phyloP scores from a whole-genome alignment of 2,888 invertebrate genomes.

The Drosophila neonasuta region DNA sequence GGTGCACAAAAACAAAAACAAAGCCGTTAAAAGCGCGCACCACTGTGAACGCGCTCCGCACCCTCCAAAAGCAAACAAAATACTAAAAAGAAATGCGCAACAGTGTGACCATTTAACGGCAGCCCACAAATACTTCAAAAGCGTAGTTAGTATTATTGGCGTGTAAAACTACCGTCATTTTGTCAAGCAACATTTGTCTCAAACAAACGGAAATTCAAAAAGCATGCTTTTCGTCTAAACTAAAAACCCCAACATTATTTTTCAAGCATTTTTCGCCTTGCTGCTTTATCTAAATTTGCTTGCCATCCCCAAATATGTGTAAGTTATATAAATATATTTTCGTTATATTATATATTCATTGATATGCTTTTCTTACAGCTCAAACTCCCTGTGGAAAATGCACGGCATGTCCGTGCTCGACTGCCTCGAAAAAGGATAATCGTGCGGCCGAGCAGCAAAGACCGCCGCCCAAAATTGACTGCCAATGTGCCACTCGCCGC shows the following conservation, averaged over 20 bases:
- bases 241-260: conserved; percentile 5
- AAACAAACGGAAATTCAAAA: neutral
- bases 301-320: conserved; percentile 40
- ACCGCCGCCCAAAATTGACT: conserved; percentile 34
- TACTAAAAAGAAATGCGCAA: conserved; percentile 22
- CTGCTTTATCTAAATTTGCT: conserved; percentile 13
- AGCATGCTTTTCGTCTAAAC: neutral
- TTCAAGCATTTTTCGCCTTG: conserved; percentile 4
- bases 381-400: conserved; percentile 61
- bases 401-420: conserved; percentile 50
- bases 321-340: conserved; percentile 21
- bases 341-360: no score
- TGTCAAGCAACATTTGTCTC: neutral
- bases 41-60: neutral
- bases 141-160: neutral
- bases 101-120: conserved; percentile 32
- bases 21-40: conserved; percentile 12
- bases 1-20: conserved; percentile 27
- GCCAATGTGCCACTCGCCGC: conserved; percentile 37
- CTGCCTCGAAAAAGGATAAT: neutral
- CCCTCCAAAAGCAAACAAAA: conserved; percentile 35
- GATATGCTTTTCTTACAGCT: conserved; percentile 1
- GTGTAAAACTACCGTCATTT: neutral
- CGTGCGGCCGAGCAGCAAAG: neutral
- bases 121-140: conserved; percentile 10